Conservation (phyloP, 1,140 invertebrate genomes). For the Nebria ingens region DNA sequence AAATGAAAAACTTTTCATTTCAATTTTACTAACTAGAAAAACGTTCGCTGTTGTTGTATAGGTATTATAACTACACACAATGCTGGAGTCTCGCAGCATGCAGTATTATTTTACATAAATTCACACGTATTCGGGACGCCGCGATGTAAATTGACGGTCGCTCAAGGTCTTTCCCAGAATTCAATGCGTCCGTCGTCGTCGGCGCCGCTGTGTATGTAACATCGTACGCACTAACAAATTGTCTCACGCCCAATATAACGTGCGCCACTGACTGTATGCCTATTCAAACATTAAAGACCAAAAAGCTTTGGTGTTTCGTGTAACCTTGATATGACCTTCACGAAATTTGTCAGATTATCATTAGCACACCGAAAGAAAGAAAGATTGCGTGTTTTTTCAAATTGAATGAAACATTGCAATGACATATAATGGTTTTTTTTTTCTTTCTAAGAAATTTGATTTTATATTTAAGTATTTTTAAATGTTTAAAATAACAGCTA, state of each 20-base stretch:
- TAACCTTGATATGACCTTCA: neutral
- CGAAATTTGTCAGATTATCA: neutral
- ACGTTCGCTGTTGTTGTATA: too few relatives aligned
- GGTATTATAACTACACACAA: too few relatives aligned
- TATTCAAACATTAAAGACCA: neutral
- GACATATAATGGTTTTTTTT: too few relatives aligned
- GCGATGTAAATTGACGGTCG: neutral
- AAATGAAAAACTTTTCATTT: too few relatives aligned
- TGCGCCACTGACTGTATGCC: neutral
- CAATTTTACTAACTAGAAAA: too few relatives aligned
- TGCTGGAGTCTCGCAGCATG: neutral
- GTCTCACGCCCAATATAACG: neutral
- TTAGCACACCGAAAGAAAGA: neutral
- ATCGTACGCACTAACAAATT: neutral
- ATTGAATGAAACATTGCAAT: too few relatives aligned
- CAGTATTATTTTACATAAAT: conserved; percentile 6
- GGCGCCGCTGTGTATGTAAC: neutral
- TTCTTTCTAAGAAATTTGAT: too few relatives aligned
- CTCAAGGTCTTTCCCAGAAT: conserved; percentile 6
- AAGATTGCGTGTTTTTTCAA: too few relatives aligned
- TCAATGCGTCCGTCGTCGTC: neutral
- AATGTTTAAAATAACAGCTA: too few relatives aligned
- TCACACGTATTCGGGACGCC: conserved; percentile 5
- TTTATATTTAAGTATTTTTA: too few relatives aligned
- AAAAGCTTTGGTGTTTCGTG: neutral